phyloP scores from a whole-genome alignment of 2,113 vertebrate species.

The Theristicus caerulescens region DNA sequence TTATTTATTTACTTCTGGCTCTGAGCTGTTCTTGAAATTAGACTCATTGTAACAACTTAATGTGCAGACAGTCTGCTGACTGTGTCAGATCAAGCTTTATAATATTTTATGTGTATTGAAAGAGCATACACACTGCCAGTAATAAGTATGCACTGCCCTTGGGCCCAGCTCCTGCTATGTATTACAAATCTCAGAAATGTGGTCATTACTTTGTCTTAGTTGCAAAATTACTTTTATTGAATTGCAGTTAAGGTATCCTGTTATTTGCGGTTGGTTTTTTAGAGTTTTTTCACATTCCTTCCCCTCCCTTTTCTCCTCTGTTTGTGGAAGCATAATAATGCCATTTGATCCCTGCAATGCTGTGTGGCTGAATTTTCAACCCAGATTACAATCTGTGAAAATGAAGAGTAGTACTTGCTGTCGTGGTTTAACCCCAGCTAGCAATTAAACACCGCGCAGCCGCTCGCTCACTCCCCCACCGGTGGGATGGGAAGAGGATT shows the following conservation, averaged over 20 bases:
- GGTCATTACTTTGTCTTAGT: slow-evolving; percentile 48
- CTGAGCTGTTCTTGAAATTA: slow-evolving; percentile 37
- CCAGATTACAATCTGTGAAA: neutral
- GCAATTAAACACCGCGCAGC: no score
- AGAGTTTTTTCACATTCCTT: neutral
- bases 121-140: neutral
- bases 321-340: neutral
- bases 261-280: neutral
- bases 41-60: neutral
- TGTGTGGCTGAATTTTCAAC: neutral
- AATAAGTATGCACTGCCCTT: slow-evolving; percentile 16
- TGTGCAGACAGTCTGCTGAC: neutral
- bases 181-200: slow-evolving; percentile 34
- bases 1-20: slow-evolving; percentile 38
- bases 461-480: no score
- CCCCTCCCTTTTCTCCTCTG: neutral
- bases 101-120: slow-evolving; percentile 40
- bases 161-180: neutral
- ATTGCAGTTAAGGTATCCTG: slow-evolving; percentile 11
- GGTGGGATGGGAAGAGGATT: no score
- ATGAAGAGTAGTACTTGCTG: neutral
- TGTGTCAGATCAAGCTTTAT: neutral
- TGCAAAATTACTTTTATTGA: slow-evolving; percentile 47
- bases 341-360: neutral
- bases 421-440: no score